Evolutionary conservation across 92 coral and sea anemone species (phyloP).

Genomic region (Virgularia gustaviana): DNA sequence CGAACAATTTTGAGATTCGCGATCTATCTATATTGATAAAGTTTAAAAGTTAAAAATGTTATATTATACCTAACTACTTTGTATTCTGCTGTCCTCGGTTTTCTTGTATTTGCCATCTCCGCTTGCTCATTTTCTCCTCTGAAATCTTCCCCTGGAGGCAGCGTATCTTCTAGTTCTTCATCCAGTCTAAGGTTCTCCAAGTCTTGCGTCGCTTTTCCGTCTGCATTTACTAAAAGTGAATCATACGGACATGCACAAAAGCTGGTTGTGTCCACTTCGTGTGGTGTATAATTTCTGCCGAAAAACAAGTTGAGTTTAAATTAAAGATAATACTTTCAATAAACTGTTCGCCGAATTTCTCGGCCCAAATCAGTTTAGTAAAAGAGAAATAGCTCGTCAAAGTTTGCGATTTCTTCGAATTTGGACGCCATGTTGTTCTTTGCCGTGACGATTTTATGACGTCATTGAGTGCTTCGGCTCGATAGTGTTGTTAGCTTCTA

Average conservation of each 20-base stretch:
- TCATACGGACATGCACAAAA: neutral
- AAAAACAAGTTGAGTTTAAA: too few relatives aligned
- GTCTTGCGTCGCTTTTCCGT: conserved; percentile 1
- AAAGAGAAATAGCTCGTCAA: too few relatives aligned
- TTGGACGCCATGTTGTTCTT: too few relatives aligned
- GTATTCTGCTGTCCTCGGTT: conserved; percentile 79
- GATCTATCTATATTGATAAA: neutral
- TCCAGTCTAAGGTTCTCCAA: neutral
- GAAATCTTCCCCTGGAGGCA: neutral
- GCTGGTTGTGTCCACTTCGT: neutral
- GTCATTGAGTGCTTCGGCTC: too few relatives aligned
- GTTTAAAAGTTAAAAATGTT: too few relatives aligned
- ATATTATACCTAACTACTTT: conserved; percentile 72
- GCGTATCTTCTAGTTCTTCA: neutral
- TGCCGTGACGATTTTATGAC: too few relatives aligned
- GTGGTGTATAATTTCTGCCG: too few relatives aligned
- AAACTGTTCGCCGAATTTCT: too few relatives aligned
- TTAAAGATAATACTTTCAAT: too few relatives aligned
- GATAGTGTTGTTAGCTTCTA: too few relatives aligned
- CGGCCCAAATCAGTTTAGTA: too few relatives aligned
- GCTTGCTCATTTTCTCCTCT: neutral
- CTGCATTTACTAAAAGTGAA: neutral
- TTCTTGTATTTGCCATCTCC: conserved; percentile 33
- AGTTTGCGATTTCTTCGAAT: too few relatives aligned
- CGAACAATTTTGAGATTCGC: neutral